phyloP scores from a whole-genome alignment of 23 tunicate species.

The Phallusia fumigata region DNA sequence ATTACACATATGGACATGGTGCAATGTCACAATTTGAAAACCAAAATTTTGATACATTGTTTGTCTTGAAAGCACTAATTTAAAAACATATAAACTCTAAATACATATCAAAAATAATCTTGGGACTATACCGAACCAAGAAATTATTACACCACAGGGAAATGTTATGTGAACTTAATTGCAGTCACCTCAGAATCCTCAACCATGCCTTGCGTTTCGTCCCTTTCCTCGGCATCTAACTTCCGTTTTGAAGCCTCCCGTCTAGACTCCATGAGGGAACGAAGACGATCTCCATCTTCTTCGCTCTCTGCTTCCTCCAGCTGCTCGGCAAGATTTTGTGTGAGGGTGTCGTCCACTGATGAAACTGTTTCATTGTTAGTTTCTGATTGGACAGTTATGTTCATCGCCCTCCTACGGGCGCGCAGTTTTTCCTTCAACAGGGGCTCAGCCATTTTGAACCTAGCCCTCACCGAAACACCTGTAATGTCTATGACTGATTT shows the following conservation, averaged over 20 bases:
- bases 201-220: constrained; percentile 10
- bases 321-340: not conserved
- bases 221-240: constrained; percentile 10
- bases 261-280: constrained; percentile 32
- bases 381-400: constrained; percentile 29
- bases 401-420: constrained; percentile 58
- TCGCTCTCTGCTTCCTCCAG: constrained; percentile 3
- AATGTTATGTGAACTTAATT: too few species aligned
- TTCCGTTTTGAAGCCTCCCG: constrained; percentile 44
- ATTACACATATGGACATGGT: too few species aligned
- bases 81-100: too few species aligned
- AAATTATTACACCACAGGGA: too few species aligned
- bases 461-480: too few species aligned
- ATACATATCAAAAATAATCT: too few species aligned
- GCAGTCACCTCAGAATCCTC: not conserved
- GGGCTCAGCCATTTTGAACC: not conserved
- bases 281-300: constrained; percentile 17
- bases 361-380: not conserved
- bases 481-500: not conserved
- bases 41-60: too few species aligned
- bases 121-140: too few species aligned
- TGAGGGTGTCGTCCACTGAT: not conserved
- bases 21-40: too few species aligned
- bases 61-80: too few species aligned
- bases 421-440: constrained; percentile 33